Conservation (phyloP, 1,140 invertebrate genomes). For the Magallana angulata region DNA sequence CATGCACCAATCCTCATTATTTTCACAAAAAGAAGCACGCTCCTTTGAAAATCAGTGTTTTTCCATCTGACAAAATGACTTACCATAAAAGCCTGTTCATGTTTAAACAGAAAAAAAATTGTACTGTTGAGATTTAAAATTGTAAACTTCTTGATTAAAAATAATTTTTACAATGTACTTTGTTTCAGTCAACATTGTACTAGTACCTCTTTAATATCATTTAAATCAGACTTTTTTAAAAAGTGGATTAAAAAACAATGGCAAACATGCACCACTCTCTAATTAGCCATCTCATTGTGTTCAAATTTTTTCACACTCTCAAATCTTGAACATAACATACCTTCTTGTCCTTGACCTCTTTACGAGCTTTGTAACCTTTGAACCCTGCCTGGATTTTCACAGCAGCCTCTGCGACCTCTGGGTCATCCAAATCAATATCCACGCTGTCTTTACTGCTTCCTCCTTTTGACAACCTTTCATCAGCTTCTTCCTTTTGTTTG, state of each 20-base stretch:
- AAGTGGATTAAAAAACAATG: no score
- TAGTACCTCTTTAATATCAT: no score
- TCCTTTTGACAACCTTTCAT: slow-evolving; percentile 20
- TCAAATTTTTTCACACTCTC: no score
- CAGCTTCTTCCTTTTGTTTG: background rate
- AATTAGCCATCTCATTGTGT: slow-evolving; percentile 3
- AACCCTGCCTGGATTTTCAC: slow-evolving; percentile 85
- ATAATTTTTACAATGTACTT: no score
- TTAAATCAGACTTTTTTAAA: no score
- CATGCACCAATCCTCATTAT: background rate
- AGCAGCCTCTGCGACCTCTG: slow-evolving; percentile 80
- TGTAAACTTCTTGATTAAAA: no score
- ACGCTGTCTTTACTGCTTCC: slow-evolving; percentile 37
- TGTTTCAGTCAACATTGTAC: no score
- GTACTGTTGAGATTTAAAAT: background rate
- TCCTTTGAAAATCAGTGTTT: background rate
- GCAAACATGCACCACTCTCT: background rate
- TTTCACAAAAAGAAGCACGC: background rate
- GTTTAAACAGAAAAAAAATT: background rate
- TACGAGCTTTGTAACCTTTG: slow-evolving; percentile 87
- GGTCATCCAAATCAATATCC: slow-evolving; percentile 63
- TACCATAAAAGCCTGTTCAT: slow-evolving; percentile 13
- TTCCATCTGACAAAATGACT: background rate
- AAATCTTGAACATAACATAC: background rate
- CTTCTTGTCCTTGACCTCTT: slow-evolving; percentile 80